Evolutionary conservation across 37 sponge, comb jelly and placozoan species (phyloP).

Genomic region (Amphimedon queenslandica): DNA sequence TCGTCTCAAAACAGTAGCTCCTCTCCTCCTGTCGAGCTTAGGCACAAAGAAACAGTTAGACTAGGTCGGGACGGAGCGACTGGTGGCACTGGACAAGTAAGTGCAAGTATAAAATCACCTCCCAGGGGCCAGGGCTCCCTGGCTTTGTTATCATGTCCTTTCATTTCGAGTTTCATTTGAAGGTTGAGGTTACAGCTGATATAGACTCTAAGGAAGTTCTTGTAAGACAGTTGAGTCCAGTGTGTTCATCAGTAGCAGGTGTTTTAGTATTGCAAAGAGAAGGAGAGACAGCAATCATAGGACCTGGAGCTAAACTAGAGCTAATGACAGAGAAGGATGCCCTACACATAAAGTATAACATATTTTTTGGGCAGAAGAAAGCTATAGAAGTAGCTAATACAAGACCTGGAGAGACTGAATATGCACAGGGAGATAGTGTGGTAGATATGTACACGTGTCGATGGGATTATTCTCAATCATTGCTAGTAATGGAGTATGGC

Average conservation of each 20-base stretch:
- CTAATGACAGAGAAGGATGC: slow-evolving; percentile 36
- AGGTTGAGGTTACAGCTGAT: slow-evolving; percentile 74
- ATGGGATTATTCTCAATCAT: slow-evolving; percentile 15
- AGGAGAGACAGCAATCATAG: slow-evolving; percentile 28
- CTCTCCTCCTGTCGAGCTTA: slow-evolving; percentile 32
- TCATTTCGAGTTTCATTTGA: neutral
- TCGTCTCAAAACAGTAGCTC: slow-evolving; percentile 33
- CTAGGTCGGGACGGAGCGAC: slow-evolving; percentile 63
- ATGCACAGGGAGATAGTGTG: neutral
- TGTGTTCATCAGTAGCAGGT: slow-evolving; percentile 42
- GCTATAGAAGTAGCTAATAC: neutral
- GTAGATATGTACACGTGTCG: neutral
- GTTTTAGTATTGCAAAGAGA: slow-evolving; percentile 7
- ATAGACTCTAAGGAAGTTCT: slow-evolving; percentile 41
- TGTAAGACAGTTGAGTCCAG: slow-evolving; percentile 44
- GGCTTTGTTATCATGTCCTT: neutral
- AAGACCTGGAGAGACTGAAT: neutral
- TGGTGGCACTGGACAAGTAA: slow-evolving; percentile 38
- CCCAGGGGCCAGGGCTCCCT: no score
- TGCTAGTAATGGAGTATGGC: slow-evolving; percentile 36
- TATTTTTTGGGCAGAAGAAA: slow-evolving; percentile 46
- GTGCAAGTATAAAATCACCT: no score
- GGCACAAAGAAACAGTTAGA: slow-evolving; percentile 28
- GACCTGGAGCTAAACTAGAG: slow-evolving; percentile 42
- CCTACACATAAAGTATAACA: slow-evolving; percentile 26